Evolutionary conservation across 2,797 vertebrate genomes (phyloP).

Genomic region (Oreonectes daqikongensis): DNA sequence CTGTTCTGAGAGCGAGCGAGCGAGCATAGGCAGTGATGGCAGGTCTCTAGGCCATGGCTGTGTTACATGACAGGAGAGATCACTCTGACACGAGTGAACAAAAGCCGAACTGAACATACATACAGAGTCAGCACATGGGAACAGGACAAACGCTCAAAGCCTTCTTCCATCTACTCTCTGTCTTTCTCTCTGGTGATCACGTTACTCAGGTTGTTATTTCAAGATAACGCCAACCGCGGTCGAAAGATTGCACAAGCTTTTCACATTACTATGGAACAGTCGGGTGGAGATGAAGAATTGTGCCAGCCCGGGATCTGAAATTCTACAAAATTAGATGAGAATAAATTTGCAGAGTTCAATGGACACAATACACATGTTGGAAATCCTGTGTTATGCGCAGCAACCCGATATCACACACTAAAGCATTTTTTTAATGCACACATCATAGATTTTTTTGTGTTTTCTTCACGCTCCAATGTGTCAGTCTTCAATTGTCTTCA

Average conservation of each 20-base stretch:
- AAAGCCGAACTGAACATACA: constrained; percentile 52
- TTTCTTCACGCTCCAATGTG: no score
- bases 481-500: no score
- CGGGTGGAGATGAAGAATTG: constrained; percentile 19
- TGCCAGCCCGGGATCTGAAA: constrained; percentile 24
- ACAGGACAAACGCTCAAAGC: constrained; percentile 56
- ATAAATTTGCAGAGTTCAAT: neutral
- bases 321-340: constrained; percentile 11
- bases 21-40: constrained; percentile 32
- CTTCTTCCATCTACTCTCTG: constrained; percentile 16
- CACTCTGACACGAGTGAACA: constrained; percentile 52
- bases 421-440: no score
- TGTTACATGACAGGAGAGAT: constrained; percentile 59
- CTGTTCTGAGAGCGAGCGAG: constrained; percentile 31
- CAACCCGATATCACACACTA: no score
- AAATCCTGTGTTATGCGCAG: neutral
- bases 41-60: constrained; percentile 54
- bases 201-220: constrained; percentile 39
- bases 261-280: constrained; percentile 11
- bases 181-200: constrained; percentile 42
- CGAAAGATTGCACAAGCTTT: constrained; percentile 32
- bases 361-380: neutral
- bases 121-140: constrained; percentile 71
- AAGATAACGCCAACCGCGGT: constrained; percentile 34
- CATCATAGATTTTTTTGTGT: no score